A percentile compares a stretch with the other conserved stretches of the same genome.
phyloP scores from a whole-genome alignment of 2,888 invertebrate genomes.

The Pseudoips prasinana region DNA sequence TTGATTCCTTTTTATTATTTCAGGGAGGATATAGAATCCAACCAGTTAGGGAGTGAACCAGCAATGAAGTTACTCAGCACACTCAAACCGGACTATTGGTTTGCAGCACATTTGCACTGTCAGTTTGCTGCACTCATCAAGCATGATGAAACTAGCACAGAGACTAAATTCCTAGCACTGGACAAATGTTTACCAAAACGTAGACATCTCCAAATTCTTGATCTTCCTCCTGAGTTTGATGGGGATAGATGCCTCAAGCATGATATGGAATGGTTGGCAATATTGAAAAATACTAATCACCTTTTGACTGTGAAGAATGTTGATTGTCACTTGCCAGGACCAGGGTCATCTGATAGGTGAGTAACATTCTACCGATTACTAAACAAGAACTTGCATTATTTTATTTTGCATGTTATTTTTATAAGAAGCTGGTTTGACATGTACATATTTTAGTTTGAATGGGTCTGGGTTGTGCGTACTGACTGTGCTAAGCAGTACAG shows the following conservation, averaged over 20 bases:
- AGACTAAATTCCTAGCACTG: constrained; percentile 94
- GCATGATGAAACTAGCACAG: constrained; percentile 79
- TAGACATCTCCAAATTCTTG: constrained; percentile 93
- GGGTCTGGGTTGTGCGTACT: too few species aligned
- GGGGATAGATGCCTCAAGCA: constrained; percentile 83
- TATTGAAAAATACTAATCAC: constrained; percentile 94
- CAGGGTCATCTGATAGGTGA: constrained; percentile 85
- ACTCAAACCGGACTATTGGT: constrained; percentile 96
- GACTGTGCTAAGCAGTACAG: too few species aligned
- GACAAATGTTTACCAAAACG: constrained; percentile 97
- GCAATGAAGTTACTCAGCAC: constrained; percentile 90
- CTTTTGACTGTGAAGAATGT: constrained; percentile 87
- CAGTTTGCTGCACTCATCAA: constrained; percentile 95
- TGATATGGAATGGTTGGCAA: constrained; percentile 97
- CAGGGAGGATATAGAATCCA: constrained; percentile 90
- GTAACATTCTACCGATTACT: constrained; percentile 13
- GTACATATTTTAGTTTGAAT: too few species aligned
- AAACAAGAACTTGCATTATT: too few species aligned
- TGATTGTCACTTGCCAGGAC: constrained; percentile 91
- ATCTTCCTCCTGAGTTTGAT: constrained; percentile 80
- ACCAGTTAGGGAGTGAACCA: constrained; percentile 93
- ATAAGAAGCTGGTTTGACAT: too few species aligned
- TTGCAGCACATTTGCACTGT: constrained; percentile 98
- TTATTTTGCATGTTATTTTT: too few species aligned
- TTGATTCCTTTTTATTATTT: too few species aligned